Percentiles rank a stretch among this genome's conserved stretches.
Evolutionary conservation across 64 coral and sea anemone genomes (phyloP).

Genomic region (Anthopleura sola): DNA sequence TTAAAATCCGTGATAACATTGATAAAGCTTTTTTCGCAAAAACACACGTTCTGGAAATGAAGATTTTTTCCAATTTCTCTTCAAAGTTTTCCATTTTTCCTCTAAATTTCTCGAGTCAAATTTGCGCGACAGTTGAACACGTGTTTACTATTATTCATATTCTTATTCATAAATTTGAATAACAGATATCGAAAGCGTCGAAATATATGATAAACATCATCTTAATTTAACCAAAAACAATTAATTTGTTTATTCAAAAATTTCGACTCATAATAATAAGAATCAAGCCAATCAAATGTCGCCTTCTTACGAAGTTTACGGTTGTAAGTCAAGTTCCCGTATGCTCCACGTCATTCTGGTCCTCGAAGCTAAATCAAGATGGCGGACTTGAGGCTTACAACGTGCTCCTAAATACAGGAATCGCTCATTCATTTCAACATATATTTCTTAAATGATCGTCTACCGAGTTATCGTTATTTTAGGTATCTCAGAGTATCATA

Average conservation of each 20-base stretch:
- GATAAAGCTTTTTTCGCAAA: no score
- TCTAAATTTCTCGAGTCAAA: background rate
- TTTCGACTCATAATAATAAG: background rate
- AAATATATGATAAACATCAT: background rate
- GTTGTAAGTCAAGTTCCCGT: background rate
- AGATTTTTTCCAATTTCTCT: background rate
- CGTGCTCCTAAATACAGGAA: no score
- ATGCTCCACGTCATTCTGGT: constrained; percentile 39
- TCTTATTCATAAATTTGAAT: background rate
- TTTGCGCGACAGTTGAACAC: background rate
- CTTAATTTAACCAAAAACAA: background rate
- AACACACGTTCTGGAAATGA: no score
- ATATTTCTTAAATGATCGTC: no score
- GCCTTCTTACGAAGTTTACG: background rate
- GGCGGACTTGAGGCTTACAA: constrained; percentile 12
- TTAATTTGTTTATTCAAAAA: background rate
- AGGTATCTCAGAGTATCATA: no score
- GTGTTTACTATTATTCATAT: background rate
- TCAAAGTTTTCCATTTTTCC: background rate
- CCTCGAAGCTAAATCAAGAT: constrained; percentile 18
- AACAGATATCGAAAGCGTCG: background rate
- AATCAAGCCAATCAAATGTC: constrained; percentile 1
- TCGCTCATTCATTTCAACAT: no score
- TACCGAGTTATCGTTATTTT: no score
- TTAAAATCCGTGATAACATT: no score